Evolutionary conservation across 2,888 invertebrate genomes (phyloP).

Genomic region (Hypercompe scribonia): DNA sequence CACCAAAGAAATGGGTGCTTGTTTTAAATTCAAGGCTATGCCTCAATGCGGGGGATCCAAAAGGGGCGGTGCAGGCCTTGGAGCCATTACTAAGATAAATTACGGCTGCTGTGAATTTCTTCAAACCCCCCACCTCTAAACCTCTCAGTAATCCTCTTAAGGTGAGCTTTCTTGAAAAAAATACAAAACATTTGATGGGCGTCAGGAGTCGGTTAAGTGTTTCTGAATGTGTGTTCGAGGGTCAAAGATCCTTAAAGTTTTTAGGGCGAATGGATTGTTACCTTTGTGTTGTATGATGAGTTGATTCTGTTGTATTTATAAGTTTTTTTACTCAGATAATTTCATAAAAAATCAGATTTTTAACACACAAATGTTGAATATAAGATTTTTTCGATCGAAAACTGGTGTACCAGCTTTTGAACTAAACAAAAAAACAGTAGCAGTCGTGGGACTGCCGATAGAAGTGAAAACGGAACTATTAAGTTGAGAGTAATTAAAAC

Average conservation of each 20-base stretch:
- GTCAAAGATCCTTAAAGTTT: conserved; percentile 14
- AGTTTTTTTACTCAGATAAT: background rate
- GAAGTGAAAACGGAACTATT: too few relatives aligned
- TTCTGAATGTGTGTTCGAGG: conserved; percentile 15
- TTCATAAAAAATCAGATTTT: background rate
- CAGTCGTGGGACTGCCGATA: too few relatives aligned
- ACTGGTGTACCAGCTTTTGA: too few relatives aligned
- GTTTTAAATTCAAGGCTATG: conserved; percentile 71
- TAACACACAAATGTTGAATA: background rate
- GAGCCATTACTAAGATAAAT: conserved; percentile 82
- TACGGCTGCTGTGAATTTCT: conserved; percentile 68
- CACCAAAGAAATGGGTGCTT: conserved; percentile 62
- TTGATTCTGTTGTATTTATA: conserved; percentile 7
- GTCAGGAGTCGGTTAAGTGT: conserved; percentile 23
- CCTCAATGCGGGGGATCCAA: conserved; percentile 73
- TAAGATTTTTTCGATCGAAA: background rate
- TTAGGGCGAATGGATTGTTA: conserved; percentile 12
- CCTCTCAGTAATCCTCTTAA: conserved; percentile 68
- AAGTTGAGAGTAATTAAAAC: too few relatives aligned
- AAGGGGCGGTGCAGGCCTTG: conserved; percentile 76
- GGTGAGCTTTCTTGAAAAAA: conserved; percentile 57
- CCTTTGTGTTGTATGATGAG: conserved; percentile 10
- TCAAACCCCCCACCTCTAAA: conserved; percentile 42
- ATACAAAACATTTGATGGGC: conserved; percentile 29
- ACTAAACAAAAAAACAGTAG: too few relatives aligned